phyloP scores from a whole-genome alignment of 2,888 invertebrate species.

The Hartigia nigra region DNA sequence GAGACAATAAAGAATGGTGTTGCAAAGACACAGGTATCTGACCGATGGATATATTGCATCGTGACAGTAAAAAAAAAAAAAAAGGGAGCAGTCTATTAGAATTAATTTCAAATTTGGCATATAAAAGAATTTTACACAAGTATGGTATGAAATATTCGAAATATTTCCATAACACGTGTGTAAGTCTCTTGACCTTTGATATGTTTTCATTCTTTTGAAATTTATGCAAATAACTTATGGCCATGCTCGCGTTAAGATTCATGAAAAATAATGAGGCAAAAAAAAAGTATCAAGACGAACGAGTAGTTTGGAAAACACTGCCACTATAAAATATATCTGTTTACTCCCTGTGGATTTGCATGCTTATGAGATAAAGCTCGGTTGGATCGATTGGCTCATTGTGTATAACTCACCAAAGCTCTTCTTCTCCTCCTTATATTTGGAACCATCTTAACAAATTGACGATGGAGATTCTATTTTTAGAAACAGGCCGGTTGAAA shows the following conservation, averaged over 20 bases:
- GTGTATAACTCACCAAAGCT: not conserved
- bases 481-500: not conserved
- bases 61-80: not conserved
- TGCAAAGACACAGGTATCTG: not conserved
- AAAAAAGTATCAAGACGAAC: not conserved
- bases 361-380: not conserved
- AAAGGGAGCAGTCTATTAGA: not conserved
- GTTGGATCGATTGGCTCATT: not conserved
- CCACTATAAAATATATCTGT: not conserved
- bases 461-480: not conserved
- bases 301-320: not conserved
- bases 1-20: not conserved
- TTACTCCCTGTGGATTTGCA: not conserved
- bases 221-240: not conserved
- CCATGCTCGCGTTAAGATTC: not conserved
- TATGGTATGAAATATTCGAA: not conserved
- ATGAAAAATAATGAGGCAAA: not conserved
- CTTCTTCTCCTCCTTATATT: not conserved
- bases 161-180: not conserved
- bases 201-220: not conserved
- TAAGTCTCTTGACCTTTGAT: not conserved
- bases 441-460: not conserved
- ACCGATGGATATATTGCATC: not conserved
- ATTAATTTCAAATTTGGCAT: not conserved
- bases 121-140: not conserved